Evolutionary conservation across 2,888 invertebrate genomes (phyloP).

Genomic region (Drosophila formosana): DNA sequence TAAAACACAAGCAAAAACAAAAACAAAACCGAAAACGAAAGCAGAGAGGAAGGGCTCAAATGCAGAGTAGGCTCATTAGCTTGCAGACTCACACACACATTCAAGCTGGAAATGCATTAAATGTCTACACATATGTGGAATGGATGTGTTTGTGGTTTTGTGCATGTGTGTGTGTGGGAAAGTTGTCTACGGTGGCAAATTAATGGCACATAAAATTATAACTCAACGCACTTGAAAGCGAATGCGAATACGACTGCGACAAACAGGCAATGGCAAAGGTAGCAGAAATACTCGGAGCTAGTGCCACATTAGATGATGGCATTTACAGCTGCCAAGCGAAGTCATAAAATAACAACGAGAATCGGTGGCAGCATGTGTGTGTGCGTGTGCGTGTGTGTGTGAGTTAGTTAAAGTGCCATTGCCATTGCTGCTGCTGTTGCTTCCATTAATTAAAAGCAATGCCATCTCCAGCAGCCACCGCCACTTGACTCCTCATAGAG

Average conservation of each 20-base stretch:
- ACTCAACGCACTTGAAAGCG: slow-evolving; percentile 69
- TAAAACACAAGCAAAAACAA: slow-evolving; percentile 18
- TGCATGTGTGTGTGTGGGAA: slow-evolving; percentile 7
- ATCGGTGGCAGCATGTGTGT: slow-evolving; percentile 18
- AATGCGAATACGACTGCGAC: slow-evolving; percentile 30
- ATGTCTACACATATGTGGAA: slow-evolving; percentile 22
- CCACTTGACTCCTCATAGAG: slow-evolving; percentile 2
- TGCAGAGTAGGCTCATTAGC: slow-evolving; percentile 71
- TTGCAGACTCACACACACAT: slow-evolving; percentile 28
- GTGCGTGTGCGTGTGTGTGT: slow-evolving; percentile 8
- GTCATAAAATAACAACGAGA: slow-evolving; percentile 64
- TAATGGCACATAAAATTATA: slow-evolving; percentile 81
- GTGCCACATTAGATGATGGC: slow-evolving; percentile 56
- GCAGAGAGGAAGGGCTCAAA: slow-evolving; percentile 9
- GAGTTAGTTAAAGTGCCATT: slow-evolving; percentile 26
- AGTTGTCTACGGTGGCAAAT: slow-evolving; percentile 67
- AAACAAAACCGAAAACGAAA: no score
- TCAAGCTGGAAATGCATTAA: slow-evolving; percentile 52
- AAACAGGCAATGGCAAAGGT: slow-evolving; percentile 42
- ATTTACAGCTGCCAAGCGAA: slow-evolving; percentile 60
- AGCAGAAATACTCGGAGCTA: slow-evolving; percentile 37
- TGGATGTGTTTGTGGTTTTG: background rate
- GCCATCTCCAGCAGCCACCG: slow-evolving; percentile 27
- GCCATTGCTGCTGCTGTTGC: slow-evolving; percentile 36
- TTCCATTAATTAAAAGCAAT: slow-evolving; percentile 75